Conservation (phyloP, 2,113 vertebrate species). For the Phaetusa simplex region DNA sequence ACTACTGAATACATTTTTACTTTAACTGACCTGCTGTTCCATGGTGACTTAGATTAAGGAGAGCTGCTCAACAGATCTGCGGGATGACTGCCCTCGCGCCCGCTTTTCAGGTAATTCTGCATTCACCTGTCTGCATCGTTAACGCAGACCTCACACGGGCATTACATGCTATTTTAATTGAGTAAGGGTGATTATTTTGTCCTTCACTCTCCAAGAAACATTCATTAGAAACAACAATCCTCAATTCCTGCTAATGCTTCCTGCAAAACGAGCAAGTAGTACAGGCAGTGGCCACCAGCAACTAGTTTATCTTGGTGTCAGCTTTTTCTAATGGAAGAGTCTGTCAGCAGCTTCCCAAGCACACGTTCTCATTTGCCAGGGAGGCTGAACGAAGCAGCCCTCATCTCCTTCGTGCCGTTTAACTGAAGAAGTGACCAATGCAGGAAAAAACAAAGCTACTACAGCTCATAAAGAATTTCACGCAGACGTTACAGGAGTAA, state of each 20-base stretch:
- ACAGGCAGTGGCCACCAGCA: neutral
- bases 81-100: neutral
- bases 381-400: neutral
- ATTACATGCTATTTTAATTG: neutral
- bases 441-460: neutral
- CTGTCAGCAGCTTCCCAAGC: slow-evolving; percentile 20
- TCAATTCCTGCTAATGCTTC: neutral
- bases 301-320: slow-evolving; percentile 1
- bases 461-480: neutral
- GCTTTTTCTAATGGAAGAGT: slow-evolving; percentile 27
- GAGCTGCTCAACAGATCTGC: neutral
- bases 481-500: neutral
- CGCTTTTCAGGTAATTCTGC: neutral
- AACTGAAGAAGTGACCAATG: neutral
- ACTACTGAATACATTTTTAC: neutral
- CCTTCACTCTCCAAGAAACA: neutral
- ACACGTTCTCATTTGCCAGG: neutral
- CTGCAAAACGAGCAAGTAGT: neutral
- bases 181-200: neutral
- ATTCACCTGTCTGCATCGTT: neutral
- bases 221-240: neutral
- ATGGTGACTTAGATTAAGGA: neutral
- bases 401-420: neutral
- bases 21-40: neutral
- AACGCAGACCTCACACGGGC: neutral